These are phyloP conservation scores for Rhynchotus rufescens DNA, from an alignment of 2,797 vertebrate species.

Conservation along the genomic window DNA sequence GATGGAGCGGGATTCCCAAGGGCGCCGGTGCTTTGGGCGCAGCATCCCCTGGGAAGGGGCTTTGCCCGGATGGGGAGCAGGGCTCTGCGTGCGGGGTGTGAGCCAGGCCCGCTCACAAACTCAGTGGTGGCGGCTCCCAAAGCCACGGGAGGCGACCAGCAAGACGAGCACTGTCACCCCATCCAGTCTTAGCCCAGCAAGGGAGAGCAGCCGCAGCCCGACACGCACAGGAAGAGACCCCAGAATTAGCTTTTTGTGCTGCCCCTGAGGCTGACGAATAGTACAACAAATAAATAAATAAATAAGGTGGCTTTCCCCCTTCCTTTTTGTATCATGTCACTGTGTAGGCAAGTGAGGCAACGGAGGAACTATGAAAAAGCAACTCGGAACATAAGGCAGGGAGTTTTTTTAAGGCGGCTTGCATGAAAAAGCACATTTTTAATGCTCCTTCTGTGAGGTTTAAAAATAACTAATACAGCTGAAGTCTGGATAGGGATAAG, in stretches of 20 bases:
- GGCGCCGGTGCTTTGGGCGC: background rate
- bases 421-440: conserved; percentile 71
- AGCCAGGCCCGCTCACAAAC: background rate
- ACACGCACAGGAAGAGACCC: conserved; percentile 22
- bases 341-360: conserved; percentile 52
- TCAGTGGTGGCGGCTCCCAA: background rate
- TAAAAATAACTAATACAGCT: conserved; percentile 68
- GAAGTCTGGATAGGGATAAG: conserved; percentile 27
- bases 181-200: background rate
- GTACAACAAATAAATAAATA: background rate
- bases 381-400: conserved; percentile 51
- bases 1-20: background rate
- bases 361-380: conserved; percentile 55
- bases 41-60: background rate
- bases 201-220: conserved; percentile 26
- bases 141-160: background rate
- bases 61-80: background rate
- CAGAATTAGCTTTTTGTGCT: conserved; percentile 56
- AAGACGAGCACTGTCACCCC: background rate
- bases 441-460: conserved; percentile 72
- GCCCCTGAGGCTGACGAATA: conserved; percentile 57
- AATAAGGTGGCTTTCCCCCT: background rate
- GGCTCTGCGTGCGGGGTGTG: background rate
- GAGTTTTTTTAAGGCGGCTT: conserved; percentile 36
- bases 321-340: conserved; percentile 34